Base-by-base conservation (phyloP, 30 jellyfish, hydroid and myxozoan genomes). In the Clytia hemisphaerica region DNA sequence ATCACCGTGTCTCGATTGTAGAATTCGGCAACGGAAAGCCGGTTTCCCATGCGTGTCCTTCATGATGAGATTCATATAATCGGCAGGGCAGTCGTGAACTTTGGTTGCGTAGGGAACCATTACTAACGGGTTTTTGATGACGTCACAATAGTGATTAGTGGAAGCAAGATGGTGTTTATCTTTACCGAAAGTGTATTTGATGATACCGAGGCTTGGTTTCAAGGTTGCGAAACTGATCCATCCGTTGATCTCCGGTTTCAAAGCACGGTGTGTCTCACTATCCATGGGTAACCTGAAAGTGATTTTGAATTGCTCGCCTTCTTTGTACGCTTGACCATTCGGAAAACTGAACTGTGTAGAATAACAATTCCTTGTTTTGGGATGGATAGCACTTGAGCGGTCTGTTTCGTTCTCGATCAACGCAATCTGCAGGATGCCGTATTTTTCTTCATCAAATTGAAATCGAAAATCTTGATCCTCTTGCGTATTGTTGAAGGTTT, bases 31-130 rank as follows among this genome's bases (percentile, higher is more conserved):
- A 45, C 49, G 46, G 46, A 69, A 69, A 4, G 30, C 71, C 9
- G 72, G 16, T 29, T 28, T 42, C 49, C 26, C 55, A n/a, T 28
- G 21, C 3, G 51, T 24, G 27, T 42, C 72, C 10, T 31, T 30
- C 40, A 69, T n/a, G 4, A 29, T 45, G 37, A 69, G 6, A 30
- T 69, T 53, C 0, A 69, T 3, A 54, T 45, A 69, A 16, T 18
- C 27, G 35, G 75, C 46, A 15, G 81, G 81, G 9, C 75, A 75
- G 30, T 69, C 81, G 19, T 69, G 32, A 0, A 69, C 9, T 45
- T 69, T 45, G 24, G 18, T 45, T 5, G 76, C 27, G 32, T 69
- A 29, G 29, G 81, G 81, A 18, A 75, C 81, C 36, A 69, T 19
- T n/a, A 69, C 31, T 31, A 21, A 10, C 22, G 81, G 81, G 4